phyloP scores from a whole-genome alignment of 2,113 vertebrate genomes.

The Prionailurus bengalensis region DNA sequence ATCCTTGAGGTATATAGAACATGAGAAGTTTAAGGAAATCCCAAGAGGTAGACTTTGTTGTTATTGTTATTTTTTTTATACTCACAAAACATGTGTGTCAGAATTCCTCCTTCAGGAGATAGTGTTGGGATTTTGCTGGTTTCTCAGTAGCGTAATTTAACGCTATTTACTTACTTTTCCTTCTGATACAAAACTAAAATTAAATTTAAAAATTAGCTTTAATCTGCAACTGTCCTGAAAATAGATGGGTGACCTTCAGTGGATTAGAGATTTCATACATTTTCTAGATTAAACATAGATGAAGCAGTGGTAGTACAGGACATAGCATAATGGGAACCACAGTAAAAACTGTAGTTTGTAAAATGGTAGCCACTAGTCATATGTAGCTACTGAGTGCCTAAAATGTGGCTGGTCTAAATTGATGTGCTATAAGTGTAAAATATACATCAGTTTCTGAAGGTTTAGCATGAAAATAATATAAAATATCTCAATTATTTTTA shows the following conservation, averaged over 20 bases:
- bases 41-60: not conserved
- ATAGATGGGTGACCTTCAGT: not conserved
- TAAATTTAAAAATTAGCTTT: not conserved
- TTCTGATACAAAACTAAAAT: not conserved
- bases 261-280: not conserved
- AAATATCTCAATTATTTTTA: not conserved
- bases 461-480: not conserved
- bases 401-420: not conserved
- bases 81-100: not conserved
- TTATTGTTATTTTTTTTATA: not conserved
- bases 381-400: not conserved
- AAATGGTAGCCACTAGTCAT: not conserved
- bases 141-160: not conserved
- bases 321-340: not conserved
- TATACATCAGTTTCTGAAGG: not conserved
- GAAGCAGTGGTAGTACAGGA: not conserved
- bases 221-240: not conserved
- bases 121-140: not conserved
- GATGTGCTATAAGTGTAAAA: not conserved
- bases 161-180: not conserved
- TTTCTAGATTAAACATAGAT: not conserved
- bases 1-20: not conserved
- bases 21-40: not conserved
- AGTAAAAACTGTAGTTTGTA: rapidly evolving
- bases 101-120: not conserved